Conservation (phyloP, 2,113 vertebrate species). For the Oriolus oriolus region DNA sequence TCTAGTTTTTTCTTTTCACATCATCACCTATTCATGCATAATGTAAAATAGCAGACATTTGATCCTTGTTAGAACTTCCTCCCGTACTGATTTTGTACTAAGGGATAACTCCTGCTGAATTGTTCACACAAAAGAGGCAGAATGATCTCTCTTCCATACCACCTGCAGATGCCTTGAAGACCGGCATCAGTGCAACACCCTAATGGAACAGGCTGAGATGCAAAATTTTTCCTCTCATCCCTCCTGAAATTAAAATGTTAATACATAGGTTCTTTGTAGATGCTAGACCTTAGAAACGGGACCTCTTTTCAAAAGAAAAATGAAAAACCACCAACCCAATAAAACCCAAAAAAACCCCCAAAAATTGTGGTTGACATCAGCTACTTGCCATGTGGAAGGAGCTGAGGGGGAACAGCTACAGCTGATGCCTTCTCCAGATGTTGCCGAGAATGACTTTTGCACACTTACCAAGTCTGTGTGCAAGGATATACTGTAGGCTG, state of each 20-base stretch:
- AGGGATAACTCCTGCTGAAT: not conserved
- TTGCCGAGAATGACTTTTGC: not conserved
- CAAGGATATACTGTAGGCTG: fast-evolving
- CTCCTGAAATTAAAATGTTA: not conserved
- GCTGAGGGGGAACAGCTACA: not conserved
- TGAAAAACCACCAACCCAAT: too few relatives aligned
- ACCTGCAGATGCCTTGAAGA: not conserved
- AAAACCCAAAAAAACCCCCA: not conserved
- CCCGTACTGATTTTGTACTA: not conserved
- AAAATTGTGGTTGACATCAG: not conserved
- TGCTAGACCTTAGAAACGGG: not conserved
- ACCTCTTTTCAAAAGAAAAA: not conserved
- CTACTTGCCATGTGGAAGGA: not conserved
- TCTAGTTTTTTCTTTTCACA: not conserved
- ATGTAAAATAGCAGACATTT: not conserved
- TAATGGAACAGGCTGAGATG: not conserved
- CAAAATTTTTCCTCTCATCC: not conserved
- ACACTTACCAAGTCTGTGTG: not conserved
- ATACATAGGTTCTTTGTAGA: not conserved
- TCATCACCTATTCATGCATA: not conserved
- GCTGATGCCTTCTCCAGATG: not conserved
- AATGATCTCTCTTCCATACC: not conserved
- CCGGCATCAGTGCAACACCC: not conserved
- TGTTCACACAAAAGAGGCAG: not conserved
- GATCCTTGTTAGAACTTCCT: not conserved